Percentiles rank a stretch among this genome's conserved stretches.
Evolutionary conservation across 2,797 vertebrate species (phyloP).

Genomic region (Pantherophis alleghaniensis): DNA sequence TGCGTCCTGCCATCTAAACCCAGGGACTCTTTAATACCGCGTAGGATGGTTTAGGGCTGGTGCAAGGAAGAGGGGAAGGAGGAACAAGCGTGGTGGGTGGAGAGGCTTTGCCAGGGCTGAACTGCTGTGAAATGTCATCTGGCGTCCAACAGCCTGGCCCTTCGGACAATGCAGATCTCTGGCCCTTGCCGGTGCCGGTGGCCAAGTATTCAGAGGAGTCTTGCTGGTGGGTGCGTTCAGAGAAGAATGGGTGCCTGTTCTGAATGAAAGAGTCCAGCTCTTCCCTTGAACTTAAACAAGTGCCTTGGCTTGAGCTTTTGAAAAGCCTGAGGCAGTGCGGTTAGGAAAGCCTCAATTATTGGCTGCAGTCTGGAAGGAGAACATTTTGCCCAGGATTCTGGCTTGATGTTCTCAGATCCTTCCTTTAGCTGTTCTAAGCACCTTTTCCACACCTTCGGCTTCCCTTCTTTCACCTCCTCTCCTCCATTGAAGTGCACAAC

Average conservation of each 20-base stretch:
- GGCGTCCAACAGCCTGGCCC: neutral
- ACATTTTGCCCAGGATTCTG: neutral
- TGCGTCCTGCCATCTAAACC: no score
- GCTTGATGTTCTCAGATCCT: neutral
- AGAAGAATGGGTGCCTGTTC: neutral
- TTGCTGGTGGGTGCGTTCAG: neutral
- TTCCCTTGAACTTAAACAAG: neutral
- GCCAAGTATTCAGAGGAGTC: constrained; percentile 16
- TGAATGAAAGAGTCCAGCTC: neutral
- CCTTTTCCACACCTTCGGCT: neutral
- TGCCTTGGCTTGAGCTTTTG: neutral
- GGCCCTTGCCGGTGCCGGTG: neutral
- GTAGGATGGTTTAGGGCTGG: neutral
- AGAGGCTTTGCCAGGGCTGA: neutral
- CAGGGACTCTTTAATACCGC: neutral
- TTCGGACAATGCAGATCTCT: constrained; percentile 16
- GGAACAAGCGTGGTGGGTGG: neutral
- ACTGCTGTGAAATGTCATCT: constrained; percentile 10
- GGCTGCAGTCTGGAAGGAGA: neutral
- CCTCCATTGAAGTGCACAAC: neutral
- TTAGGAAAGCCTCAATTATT: neutral
- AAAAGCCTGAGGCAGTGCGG: neutral
- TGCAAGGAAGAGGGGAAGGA: neutral
- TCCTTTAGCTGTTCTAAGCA: neutral
- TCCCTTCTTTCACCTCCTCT: neutral